A percentile compares a stretch with the other conserved stretches of the same genome.
Conservation (phyloP, 2,888 invertebrate species). For the Nephrotoma guestfalica region DNA sequence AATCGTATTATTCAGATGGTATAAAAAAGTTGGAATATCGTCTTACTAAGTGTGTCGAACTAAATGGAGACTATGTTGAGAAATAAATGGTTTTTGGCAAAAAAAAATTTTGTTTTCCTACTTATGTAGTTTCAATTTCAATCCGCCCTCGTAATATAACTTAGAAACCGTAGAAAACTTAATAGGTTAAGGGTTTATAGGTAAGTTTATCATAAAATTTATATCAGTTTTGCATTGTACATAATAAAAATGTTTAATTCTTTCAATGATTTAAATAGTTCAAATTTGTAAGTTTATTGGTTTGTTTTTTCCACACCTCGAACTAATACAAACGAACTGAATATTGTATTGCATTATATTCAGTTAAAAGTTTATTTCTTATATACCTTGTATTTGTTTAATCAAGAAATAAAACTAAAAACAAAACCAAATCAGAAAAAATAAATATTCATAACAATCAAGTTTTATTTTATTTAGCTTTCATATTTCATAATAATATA, state of each 20-base stretch:
- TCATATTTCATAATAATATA: background rate
- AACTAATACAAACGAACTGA: background rate
- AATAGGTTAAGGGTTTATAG: background rate
- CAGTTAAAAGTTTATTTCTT: background rate
- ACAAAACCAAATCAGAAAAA: background rate
- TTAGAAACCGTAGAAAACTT: background rate
- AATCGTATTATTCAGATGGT: too few relatives aligned
- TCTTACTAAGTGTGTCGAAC: too few relatives aligned
- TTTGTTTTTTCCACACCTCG: background rate
- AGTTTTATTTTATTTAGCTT: background rate
- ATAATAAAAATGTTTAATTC: background rate
- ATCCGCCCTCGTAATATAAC: too few relatives aligned
- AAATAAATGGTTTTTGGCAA: too few relatives aligned
- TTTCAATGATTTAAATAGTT: background rate
- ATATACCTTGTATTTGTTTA: background rate
- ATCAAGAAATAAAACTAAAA: background rate
- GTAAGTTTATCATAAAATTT: background rate
- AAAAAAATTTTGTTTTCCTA: too few relatives aligned
- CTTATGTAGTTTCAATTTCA: too few relatives aligned
- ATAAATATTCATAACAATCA: background rate
- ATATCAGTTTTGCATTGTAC: background rate
- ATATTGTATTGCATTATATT: background rate
- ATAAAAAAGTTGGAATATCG: too few relatives aligned
- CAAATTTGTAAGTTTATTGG: background rate
- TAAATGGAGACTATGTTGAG: too few relatives aligned